A percentile compares a stretch with the other conserved stretches of the same genome.
These are phyloP conservation scores for Holacanthella duospinosa DNA, from an alignment of 2,888 invertebrate genomes.

Conservation along the genomic window DNA sequence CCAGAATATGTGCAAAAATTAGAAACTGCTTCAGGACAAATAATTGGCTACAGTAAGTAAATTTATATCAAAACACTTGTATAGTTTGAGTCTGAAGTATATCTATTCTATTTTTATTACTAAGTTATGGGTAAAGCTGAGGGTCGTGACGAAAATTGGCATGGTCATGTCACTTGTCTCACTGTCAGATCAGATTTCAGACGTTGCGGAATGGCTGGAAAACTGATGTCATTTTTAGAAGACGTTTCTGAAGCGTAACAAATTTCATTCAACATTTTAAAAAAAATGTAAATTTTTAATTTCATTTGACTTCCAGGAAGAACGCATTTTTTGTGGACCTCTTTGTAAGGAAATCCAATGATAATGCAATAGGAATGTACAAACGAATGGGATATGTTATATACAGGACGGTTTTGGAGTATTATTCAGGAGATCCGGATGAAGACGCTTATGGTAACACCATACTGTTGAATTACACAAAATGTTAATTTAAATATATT, in stretches of 20 bases:
- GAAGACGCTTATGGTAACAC: slow-evolving; percentile 92
- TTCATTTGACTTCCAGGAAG: slow-evolving; percentile 53
- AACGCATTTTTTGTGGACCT: slow-evolving; percentile 93
- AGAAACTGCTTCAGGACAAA: slow-evolving; percentile 87
- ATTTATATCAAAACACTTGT: background rate
- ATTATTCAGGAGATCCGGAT: slow-evolving; percentile 95
- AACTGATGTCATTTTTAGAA: slow-evolving; percentile 87
- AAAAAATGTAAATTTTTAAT: background rate
- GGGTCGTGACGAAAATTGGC: slow-evolving; percentile 92
- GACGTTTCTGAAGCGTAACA: slow-evolving; percentile 84
- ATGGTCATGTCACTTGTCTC: slow-evolving; percentile 96
- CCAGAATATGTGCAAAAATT: slow-evolving; percentile 97
- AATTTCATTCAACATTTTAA: background rate
- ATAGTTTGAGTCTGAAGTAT: background rate
- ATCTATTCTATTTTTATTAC: no score
- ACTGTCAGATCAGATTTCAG: slow-evolving; percentile 92
- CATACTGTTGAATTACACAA: background rate
- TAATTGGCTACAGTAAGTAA: slow-evolving; percentile 95
- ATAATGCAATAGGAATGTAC: slow-evolving; percentile 96
- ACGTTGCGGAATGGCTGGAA: slow-evolving; percentile 80
- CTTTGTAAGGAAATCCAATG: slow-evolving; percentile 95
- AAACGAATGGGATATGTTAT: slow-evolving; percentile 89
- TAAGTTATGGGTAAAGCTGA: slow-evolving; percentile 98
- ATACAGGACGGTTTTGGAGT: slow-evolving; percentile 90
- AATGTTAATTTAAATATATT: background rate